Conservation (phyloP, 2,888 invertebrate species). For the Pristionchus mayeri region DNA sequence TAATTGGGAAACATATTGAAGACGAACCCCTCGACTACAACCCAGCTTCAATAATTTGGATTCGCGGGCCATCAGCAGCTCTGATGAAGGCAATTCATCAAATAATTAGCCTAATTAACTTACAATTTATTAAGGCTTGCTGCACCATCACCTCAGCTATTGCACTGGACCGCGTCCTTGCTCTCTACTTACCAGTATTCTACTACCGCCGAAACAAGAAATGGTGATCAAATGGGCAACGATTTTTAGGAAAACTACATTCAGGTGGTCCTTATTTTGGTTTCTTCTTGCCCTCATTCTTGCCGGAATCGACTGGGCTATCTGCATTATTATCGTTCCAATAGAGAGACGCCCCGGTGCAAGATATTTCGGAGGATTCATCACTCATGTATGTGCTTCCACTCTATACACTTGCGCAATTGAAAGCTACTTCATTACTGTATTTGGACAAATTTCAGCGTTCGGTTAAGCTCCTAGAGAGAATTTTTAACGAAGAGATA, state of each 20-base stretch:
- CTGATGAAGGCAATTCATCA: constrained; percentile 53
- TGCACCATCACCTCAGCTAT: constrained; percentile 57
- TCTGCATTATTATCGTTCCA: constrained; percentile 51
- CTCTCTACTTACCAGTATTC: constrained; percentile 53
- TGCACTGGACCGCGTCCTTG: constrained; percentile 54
- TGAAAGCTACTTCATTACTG: background rate
- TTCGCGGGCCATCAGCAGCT: constrained; percentile 55
- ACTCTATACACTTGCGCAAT: background rate
- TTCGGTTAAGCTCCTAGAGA: background rate
- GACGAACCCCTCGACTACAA: constrained; percentile 53
- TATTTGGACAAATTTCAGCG: background rate
- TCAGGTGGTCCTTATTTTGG: constrained; percentile 53
- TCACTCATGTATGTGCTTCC: constrained; percentile 49
- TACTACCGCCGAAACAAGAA: constrained; percentile 55
- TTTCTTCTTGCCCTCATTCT: constrained; percentile 53
- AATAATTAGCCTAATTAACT: background rate
- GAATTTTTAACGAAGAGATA: background rate
- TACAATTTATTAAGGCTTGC: constrained; percentile 44
- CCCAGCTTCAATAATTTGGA: constrained; percentile 51
- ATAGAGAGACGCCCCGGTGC: constrained; percentile 51
- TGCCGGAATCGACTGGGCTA: constrained; percentile 54
- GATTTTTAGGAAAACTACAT: no score
- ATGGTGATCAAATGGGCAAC: no score
- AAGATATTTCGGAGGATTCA: constrained; percentile 55
- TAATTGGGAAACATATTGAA: background rate